Evolutionary conservation across 35 echinoderm and acorn worm species (phyloP), one percentile per base, ranked within the genome.

Genomic region (Apostichopus japonicus): DNA sequence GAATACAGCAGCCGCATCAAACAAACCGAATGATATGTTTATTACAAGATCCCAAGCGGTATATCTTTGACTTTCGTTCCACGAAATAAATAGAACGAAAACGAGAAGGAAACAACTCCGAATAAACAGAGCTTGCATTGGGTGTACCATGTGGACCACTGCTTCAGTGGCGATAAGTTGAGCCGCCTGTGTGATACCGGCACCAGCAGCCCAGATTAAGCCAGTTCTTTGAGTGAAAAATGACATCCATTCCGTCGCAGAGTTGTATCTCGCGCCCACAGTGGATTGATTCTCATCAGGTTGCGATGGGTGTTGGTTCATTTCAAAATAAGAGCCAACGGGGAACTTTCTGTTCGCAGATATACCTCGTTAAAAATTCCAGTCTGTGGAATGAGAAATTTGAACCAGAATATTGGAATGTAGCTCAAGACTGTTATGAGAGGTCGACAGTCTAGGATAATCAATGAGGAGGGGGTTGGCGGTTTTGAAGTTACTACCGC

Each of bases 61-160:
- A 16, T 87, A 87, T 3, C n/a, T 16, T n/a, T 71, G n/a, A 58
- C 56, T 87, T 5, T 87, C 86, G 4, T 87, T 57, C 86, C 86
- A 87, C 5, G 54, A 8, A 6, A 87, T n/a, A 51, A 87, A 87
- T 22, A 71, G 23, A 27, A 87, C 86, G 56, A 87, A 65, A 8
- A 51, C 0, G 11, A 87, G 51, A 15, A 87, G 86, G 14, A 65
- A 87, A 13, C 4, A 10, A 22, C 56, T 87, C 27, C 86, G n/a
- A 6, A 67, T 6, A 51, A 87, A 87, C 55, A 87, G 21, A 62
- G 27, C 56, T 65, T 62, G 56, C 22, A 87, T 87, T 8, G 86
- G 86, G 16, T 87, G 23, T 1, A 87, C 11, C 52, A 44, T 44
- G 33, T 83, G 33, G 1, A 55, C n/a, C 11, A 67, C 13, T 2